Percentiles rank a stretch among this genome's conserved stretches.
These are phyloP conservation scores for Columba janthina DNA, from an alignment of 2,113 vertebrate genomes.

Conservation along the genomic window DNA sequence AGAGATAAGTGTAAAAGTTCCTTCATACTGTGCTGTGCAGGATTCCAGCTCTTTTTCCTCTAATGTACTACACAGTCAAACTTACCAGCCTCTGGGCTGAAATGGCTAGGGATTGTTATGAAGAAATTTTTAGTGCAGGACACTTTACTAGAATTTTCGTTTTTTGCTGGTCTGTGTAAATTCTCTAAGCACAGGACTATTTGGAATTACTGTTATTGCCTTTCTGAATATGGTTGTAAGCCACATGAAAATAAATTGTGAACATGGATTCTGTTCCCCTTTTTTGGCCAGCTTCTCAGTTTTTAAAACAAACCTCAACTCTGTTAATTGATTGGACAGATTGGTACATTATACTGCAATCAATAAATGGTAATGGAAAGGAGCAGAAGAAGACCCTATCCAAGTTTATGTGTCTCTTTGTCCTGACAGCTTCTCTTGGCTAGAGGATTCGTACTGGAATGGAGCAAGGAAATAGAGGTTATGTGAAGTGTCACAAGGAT, in stretches of 20 bases:
- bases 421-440: not conserved
- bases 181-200: not conserved
- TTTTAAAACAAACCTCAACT: not conserved
- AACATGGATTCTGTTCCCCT: not conserved
- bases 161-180: not conserved
- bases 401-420: not conserved
- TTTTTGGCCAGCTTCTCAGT: not conserved
- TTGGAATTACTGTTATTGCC: not conserved
- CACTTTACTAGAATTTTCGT: not conserved
- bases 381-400: not conserved
- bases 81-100: not conserved
- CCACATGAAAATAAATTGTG: not conserved
- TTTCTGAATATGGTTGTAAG: not conserved
- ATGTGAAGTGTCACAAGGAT: not conserved
- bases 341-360: not conserved
- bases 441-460: not conserved
- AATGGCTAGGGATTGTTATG: not conserved
- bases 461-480: not conserved
- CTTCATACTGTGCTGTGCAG: not conserved
- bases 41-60: not conserved
- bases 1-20: not conserved
- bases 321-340: not conserved
- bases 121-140: not conserved
- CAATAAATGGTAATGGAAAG: not conserved
- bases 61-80: not conserved